Evolutionary conservation across 2,113 vertebrate species (phyloP).

Genomic region (pig (Sus scrofa)): DNA sequence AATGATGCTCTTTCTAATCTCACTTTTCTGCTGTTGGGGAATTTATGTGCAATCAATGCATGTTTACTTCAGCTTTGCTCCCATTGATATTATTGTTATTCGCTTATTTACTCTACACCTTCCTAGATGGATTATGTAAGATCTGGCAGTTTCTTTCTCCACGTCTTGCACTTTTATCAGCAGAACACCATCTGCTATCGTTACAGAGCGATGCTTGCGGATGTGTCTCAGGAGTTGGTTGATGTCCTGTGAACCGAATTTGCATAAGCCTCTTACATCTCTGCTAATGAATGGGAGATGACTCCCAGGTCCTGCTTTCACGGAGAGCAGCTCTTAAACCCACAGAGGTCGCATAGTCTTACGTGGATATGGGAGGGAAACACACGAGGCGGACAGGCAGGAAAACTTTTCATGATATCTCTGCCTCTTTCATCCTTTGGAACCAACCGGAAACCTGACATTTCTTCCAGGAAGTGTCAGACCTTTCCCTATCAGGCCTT

Average conservation of each 20-base stretch:
- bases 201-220: not conserved
- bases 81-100: constrained; percentile 38
- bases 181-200: constrained; percentile 68
- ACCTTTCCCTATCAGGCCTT: not conserved
- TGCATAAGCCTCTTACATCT: constrained; percentile 6
- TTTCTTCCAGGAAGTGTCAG: not conserved
- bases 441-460: constrained; percentile 1
- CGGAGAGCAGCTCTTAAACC: not conserved
- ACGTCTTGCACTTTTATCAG: constrained; percentile 67
- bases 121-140: constrained; percentile 58
- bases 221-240: not conserved
- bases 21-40: constrained; percentile 13
- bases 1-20: constrained; percentile 44
- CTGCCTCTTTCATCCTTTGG: not conserved
- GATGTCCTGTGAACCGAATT: constrained; percentile 28
- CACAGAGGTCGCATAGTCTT: not conserved
- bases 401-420: not conserved
- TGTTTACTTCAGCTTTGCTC: constrained; percentile 50
- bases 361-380: not conserved
- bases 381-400: not conserved
- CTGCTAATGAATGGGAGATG: constrained; percentile 32
- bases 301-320: not conserved
- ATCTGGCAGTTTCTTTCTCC: constrained; percentile 50
- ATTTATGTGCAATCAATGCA: constrained; percentile 51
- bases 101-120: constrained; percentile 61